Base-by-base conservation (phyloP, 2,888 invertebrate genomes). In the Alloplasta piceator region DNA sequence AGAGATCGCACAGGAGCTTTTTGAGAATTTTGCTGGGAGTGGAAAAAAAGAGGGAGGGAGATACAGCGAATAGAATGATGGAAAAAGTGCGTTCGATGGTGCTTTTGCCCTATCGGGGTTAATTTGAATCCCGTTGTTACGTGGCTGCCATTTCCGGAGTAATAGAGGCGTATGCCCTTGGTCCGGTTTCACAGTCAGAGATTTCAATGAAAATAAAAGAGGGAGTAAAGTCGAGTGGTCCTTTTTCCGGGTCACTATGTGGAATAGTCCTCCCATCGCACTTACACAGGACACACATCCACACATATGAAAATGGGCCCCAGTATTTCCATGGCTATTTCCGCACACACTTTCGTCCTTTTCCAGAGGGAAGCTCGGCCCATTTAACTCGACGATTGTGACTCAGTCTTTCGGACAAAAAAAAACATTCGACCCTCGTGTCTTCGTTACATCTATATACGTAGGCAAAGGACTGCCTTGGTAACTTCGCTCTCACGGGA, bases 91-190 rank as follows among this genome's bases (percentile, higher is more conserved):
- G 12, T 14, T 12, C 77, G 52, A 61, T 58, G 60, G 70, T 77
- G 78, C 70, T 78, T 74, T 70, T 67, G 63, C 67, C 56, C 78
- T 71, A 81, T 81, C 78, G 71, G 71, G 78, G 81, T 81, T 81
- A 81, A 81, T 81, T 81, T 81, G 81, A 81, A 81, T 78, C 81
- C 71, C 81, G 78, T 81, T 81, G 81, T 81, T 81, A 78, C 71
- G 81, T 75, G 81, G 78, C 81, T 81, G 74, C 81, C 74, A 78
- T 78, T 81, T 81, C 77, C 81, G 74, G 74, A 75, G 75, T 58
- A 75, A 74, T 74, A 66, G 66, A 74, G 70, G 66, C 70, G 70
- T 74, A 70, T 66, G 76, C 48, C 66, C 64, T 48, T 41, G 14
- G 63, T 41, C 43, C 73, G 50, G 76, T 55, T 26, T 26, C 26